Evolutionary conservation across 2,113 vertebrate genomes (phyloP), one percentile per base, ranked within the genome.

Genomic region (Tautogolabrus adspersus): DNA sequence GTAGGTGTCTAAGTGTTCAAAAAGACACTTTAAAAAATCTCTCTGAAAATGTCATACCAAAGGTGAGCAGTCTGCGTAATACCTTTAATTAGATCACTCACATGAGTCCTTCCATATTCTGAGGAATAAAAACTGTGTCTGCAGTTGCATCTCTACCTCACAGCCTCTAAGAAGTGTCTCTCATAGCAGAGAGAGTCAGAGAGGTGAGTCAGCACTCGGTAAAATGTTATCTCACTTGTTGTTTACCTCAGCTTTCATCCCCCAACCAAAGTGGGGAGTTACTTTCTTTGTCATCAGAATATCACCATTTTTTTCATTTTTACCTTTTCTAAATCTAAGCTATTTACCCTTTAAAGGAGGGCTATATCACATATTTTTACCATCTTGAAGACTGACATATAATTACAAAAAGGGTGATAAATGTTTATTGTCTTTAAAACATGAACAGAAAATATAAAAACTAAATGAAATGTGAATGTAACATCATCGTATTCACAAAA

Each of bases 41-140:
- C 47, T 75, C 63, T 42, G n/a, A 15, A 82, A 78, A 77, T 87
- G 69, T 71, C 79, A 60, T 10, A 19, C 19, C 16, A 11, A 66
- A 62, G 47, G 65, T 18, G 44, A 67, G 62, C 40, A 82, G 81
- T 85, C 85, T 84, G 57, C 85, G 77, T 88, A 81, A 83, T 51
- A 30, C 63, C 52, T 66, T 71, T 77, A 91, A 88, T 89, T 52
- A 71, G 26, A 79, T 90, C 88, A 73, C 46, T 90, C 79, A 70
- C 18, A 40, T 69, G 81, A 87, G 84, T 81, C 78, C 73, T 51
- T 56, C 12, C 51, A 69, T 67, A 77, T 47, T 75, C 46, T 62
- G 5, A 22, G 59, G 37, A 34, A 66, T 30, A 46, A 46, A 51
- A 55, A 56, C 51, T 52, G 56, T 51, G 63, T 66, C 40, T 37